Conservation (phyloP, 2,797 vertebrate species). For the Vireo griseus region DNA sequence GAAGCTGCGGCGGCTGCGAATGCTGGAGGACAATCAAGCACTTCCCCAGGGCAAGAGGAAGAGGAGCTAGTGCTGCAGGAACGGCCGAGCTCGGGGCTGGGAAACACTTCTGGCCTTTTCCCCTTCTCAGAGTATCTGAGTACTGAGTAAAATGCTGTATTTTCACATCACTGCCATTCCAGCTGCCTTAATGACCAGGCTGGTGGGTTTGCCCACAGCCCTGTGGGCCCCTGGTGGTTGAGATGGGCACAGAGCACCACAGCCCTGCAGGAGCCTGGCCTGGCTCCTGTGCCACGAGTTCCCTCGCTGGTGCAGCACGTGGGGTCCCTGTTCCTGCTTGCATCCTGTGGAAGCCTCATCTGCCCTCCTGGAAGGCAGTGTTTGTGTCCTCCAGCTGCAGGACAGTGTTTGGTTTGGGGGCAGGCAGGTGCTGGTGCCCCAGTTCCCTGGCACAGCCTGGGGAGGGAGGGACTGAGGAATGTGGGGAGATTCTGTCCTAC, state of each 20-base stretch:
- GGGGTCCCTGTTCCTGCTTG: accelerated
- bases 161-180: not conserved
- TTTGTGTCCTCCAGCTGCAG: accelerated
- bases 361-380: not conserved
- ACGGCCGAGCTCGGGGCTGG: accelerated
- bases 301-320: accelerated
- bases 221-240: accelerated
- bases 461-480: not conserved
- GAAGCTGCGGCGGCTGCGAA: not conserved
- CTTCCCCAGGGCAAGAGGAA: constrained; percentile 59
- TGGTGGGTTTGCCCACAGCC: not conserved
- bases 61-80: constrained; percentile 19
- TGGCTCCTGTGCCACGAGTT: accelerated
- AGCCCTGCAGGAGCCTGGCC: not conserved
- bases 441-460: not conserved
- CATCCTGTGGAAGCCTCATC: accelerated
- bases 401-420: accelerated
- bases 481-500: not conserved
- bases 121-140: accelerated
- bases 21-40: accelerated
- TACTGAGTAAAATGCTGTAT: not conserved
- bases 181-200: not conserved
- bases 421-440: accelerated
- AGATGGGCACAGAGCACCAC: not conserved
- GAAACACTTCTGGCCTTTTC: accelerated